Base-by-base conservation (phyloP, 2,888 invertebrate genomes). In the Scotopteryx bipunctaria region DNA sequence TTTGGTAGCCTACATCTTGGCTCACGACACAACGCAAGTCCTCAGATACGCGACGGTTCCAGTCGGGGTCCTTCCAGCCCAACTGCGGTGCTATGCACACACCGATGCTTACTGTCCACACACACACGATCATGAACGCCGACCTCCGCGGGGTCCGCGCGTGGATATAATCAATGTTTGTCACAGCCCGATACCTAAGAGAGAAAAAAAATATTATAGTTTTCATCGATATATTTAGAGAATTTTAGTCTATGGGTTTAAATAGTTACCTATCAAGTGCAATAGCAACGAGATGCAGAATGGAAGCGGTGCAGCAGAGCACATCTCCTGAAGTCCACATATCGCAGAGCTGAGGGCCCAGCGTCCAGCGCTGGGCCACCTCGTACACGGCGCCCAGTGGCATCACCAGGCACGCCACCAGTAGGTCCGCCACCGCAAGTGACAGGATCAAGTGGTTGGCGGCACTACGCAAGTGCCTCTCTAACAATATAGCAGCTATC, bases 321-420 rank as follows among this genome's bases (percentile, higher is more conserved):
- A 98, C 97, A 80, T 98, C 98, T 52, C 95, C 95, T 23, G 96
- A 96, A 19, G 97, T 97, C 97, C 97, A 98, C 94, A 98, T 95
- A 85, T 98, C 97, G 86, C 98, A 98, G 50, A 97, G 92, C 73
- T 95, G 95, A 17, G 96, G 95, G 47, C 97, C 97, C 62, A 97
- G 91, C 65, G 94, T 94, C 97, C 97, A 97, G 81, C 95, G 93
- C 76, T 94, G 93, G 60, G 93, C 94, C 55, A 95, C 94, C 86
- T 95, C 94, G 83, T 95, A 95, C 63, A 95, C 94, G 47, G 95
- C 95, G 46, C 94, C 94, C 67, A 94, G 86, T 8, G 94, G 94
- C 95, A 95, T 95, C 59, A 95, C 95, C 48, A 95, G 91, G 70
- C 94, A 95, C 19, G 97, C 97, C 53, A 98, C 97, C 71, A 98